Conservation (phyloP, 2,113 vertebrate genomes). For the Labrus mixtus region DNA sequence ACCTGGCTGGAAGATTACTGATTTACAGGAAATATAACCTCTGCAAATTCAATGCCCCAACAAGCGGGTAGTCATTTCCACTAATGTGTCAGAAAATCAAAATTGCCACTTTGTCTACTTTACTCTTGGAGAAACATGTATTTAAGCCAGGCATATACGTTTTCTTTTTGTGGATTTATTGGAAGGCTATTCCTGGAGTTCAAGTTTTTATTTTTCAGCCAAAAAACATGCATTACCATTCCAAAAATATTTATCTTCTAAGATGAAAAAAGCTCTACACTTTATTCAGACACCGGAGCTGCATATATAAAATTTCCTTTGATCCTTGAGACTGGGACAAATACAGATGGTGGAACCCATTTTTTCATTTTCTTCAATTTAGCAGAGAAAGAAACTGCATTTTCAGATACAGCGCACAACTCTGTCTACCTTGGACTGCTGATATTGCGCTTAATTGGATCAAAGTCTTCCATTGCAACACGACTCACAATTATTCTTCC, state of each 20-base stretch:
- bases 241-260: constrained; percentile 17
- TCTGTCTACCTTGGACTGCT: constrained; percentile 46
- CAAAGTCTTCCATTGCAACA: constrained; percentile 61
- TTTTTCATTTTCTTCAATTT: constrained; percentile 69
- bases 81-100: neutral
- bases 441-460: constrained; percentile 69
- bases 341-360: constrained; percentile 49
- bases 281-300: constrained; percentile 24
- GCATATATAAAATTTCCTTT: constrained; percentile 52
- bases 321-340: constrained; percentile 57
- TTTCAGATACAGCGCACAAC: constrained; percentile 41
- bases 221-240: constrained; percentile 14
- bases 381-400: constrained; percentile 37
- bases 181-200: constrained; percentile 7
- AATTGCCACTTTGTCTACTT: neutral
- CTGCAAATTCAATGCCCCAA: constrained; percentile 20
- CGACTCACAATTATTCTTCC: constrained; percentile 53
- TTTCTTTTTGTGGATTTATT: constrained; percentile 5
- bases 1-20: neutral
- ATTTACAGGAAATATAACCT: constrained; percentile 23
- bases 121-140: neutral
- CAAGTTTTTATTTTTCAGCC: constrained; percentile 7
- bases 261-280: constrained; percentile 10
- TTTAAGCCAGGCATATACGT: neutral
- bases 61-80: neutral